These are phyloP conservation scores for Caerostris darwini DNA, from an alignment of 1,140 invertebrate genomes.

Conservation along the genomic window DNA sequence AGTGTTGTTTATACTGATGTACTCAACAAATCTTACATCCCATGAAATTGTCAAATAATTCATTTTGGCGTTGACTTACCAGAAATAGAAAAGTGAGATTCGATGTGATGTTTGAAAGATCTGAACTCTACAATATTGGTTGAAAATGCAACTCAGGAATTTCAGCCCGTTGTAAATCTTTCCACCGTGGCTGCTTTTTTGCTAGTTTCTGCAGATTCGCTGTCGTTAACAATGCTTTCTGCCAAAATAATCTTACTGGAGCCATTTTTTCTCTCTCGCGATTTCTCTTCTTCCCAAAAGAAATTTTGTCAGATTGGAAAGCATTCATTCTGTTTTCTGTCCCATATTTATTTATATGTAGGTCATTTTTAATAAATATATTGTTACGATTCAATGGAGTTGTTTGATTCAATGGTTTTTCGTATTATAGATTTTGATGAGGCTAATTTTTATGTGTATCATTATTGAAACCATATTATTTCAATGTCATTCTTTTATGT, in stretches of 20 bases:
- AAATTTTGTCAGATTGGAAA: not conserved
- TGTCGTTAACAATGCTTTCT: not conserved
- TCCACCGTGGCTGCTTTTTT: not conserved
- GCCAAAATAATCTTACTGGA: not conserved
- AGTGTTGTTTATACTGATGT: not conserved
- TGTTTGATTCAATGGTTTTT: no score
- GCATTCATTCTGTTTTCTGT: not conserved
- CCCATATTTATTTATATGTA: not conserved
- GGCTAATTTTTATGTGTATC: no score
- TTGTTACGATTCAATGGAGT: no score
- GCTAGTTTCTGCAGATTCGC: not conserved
- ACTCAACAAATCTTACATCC: not conserved
- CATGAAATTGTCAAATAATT: not conserved
- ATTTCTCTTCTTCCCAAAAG: not conserved
- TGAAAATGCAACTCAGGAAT: conserved; percentile 2
- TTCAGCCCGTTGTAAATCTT: not conserved
- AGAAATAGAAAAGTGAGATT: not conserved
- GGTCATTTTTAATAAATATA: no score
- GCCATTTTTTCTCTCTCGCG: not conserved
- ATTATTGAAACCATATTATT: no score
- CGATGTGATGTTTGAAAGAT: not conserved
- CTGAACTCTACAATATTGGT: not conserved
- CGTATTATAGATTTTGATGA: no score
- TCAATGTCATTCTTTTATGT: no score
- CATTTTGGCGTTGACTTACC: not conserved